Evolutionary conservation across 2,113 vertebrate genomes (phyloP).

Genomic region (Colinus virginianus): DNA sequence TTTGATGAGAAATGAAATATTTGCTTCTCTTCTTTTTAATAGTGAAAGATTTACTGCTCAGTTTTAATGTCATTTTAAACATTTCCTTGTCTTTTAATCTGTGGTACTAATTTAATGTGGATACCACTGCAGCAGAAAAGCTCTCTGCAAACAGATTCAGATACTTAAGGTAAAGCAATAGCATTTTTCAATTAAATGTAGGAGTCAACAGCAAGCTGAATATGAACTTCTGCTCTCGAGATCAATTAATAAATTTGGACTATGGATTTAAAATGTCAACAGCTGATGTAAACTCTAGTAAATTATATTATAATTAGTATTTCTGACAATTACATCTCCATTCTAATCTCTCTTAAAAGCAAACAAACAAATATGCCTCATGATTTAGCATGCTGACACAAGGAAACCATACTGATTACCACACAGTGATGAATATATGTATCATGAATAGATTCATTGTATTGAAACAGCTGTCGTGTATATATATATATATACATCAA

Average conservation of each 20-base stretch:
- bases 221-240: background rate
- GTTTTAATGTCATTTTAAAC: conserved; percentile 44
- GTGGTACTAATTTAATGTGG: background rate
- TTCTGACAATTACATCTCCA: conserved; percentile 12
- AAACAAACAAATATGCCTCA: background rate
- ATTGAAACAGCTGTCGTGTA: background rate
- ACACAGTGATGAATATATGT: background rate
- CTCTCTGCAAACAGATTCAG: background rate
- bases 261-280: conserved; percentile 33
- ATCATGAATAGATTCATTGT: background rate
- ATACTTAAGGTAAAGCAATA: conserved; percentile 1
- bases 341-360: background rate
- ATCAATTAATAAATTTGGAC: conserved; percentile 43
- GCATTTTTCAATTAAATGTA: conserved; percentile 17
- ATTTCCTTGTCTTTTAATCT: conserved; percentile 42
- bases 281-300: background rate
- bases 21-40: conserved; percentile 15
- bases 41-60: conserved; percentile 32
- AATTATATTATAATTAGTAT: conserved; percentile 16
- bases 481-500: background rate
- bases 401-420: background rate
- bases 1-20: conserved; percentile 32
- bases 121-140: conserved; percentile 12
- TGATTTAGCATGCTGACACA: background rate
- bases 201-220: conserved; percentile 17